A percentile compares a stretch with the other conserved stretches of the same genome.
phyloP scores from a whole-genome alignment of 2,888 invertebrate genomes.

The Thereva nobilitata region DNA sequence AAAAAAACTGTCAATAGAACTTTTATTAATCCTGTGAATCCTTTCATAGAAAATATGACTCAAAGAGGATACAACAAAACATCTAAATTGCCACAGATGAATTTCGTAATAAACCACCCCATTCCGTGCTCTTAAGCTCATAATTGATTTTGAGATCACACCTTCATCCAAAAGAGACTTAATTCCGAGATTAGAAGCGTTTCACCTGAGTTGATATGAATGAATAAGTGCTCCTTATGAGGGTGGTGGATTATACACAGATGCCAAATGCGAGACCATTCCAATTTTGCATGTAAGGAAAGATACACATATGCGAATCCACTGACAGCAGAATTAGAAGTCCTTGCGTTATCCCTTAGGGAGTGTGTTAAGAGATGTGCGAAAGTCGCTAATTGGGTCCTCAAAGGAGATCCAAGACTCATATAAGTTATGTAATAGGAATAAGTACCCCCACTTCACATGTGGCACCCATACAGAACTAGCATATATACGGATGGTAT shows the following conservation, averaged over 20 bases:
- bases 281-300: conserved; percentile 1
- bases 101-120: too few species aligned
- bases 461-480: conserved; percentile 21
- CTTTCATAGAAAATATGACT: too few species aligned
- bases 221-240: conserved; percentile 3
- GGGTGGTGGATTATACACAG: background rate
- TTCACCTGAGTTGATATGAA: conserved; percentile 30
- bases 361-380: conserved; percentile 37
- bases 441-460: conserved; percentile 24
- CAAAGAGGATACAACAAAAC: too few species aligned
- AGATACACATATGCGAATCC: conserved; percentile 21
- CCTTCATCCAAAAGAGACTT: conserved; percentile 41
- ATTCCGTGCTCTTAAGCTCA: conserved; percentile 35
- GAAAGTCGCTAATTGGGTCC: conserved; percentile 47
- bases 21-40: too few species aligned
- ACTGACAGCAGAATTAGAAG: conserved; percentile 18
- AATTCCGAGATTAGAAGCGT: conserved; percentile 39
- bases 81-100: too few species aligned
- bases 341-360: conserved; percentile 23
- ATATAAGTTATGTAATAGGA: conserved; percentile 1
- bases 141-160: conserved; percentile 41
- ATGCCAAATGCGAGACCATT: background rate
- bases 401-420: conserved; percentile 44
- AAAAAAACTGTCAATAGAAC: too few species aligned
- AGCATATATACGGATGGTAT: conserved; percentile 16